Percentiles rank a stretch among this genome's conserved stretches.
Evolutionary conservation across 2,888 invertebrate species (phyloP).

Genomic region (Incurvaria masculella): DNA sequence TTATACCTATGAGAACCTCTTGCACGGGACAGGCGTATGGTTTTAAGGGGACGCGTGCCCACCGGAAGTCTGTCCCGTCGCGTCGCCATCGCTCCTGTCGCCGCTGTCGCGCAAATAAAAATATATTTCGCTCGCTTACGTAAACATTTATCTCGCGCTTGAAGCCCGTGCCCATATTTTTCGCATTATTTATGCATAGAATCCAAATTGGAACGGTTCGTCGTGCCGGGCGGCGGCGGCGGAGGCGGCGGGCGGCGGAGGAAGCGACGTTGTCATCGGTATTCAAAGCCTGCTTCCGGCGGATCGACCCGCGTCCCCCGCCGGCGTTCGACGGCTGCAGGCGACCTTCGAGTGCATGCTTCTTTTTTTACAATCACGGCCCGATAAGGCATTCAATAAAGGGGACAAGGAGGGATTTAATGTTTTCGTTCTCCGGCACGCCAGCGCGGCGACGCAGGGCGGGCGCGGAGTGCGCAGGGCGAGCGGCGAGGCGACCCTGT

Average conservation of each 20-base stretch:
- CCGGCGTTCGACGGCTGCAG: slow-evolving; percentile 17
- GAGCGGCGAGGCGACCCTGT: not conserved
- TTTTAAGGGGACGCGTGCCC: no score
- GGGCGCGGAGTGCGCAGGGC: no score
- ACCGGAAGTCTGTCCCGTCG: no score
- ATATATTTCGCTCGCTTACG: slow-evolving; percentile 48
- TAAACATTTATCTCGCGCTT: slow-evolving; percentile 34
- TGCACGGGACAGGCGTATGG: no score
- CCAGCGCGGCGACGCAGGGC: not conserved
- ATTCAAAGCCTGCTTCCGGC: slow-evolving; percentile 28
- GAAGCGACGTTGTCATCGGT: slow-evolving; percentile 47
- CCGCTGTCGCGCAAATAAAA: slow-evolving; percentile 43
- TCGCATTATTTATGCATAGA: slow-evolving; percentile 55
- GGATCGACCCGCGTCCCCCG: slow-evolving; percentile 21
- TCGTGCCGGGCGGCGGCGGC: slow-evolving; percentile 22
- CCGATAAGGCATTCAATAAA: slow-evolving; percentile 23
- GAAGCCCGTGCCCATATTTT: slow-evolving; percentile 47
- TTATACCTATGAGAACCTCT: no score
- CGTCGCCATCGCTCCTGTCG: slow-evolving; percentile 8
- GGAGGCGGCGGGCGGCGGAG: not conserved
- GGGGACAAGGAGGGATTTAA: no score
- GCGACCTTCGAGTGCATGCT: slow-evolving; percentile 35
- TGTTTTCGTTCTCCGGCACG: not conserved
- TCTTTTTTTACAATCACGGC: slow-evolving; percentile 43
- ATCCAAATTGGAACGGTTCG: slow-evolving; percentile 51